These are phyloP conservation scores for Berghia stephanieae DNA, from an alignment of 1,140 invertebrate species.

Conservation along the genomic window DNA sequence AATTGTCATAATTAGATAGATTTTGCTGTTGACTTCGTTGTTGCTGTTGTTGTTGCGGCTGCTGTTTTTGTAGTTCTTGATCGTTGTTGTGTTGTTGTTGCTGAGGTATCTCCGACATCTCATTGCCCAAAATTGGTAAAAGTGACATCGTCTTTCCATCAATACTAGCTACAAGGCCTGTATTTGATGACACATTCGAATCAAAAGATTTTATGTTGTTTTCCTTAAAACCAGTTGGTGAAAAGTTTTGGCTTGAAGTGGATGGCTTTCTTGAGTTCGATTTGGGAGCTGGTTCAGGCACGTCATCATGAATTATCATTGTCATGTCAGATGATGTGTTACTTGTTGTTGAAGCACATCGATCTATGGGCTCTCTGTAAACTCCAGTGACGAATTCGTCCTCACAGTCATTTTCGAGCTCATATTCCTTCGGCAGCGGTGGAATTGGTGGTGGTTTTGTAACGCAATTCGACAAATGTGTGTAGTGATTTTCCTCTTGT, in stretches of 20 bases:
- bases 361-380: slow-evolving; percentile 55
- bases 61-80: too few species aligned
- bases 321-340: slow-evolving; percentile 36
- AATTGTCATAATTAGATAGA: too few species aligned
- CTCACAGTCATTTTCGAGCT: slow-evolving; percentile 27
- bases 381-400: slow-evolving; percentile 58
- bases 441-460: slow-evolving; percentile 21
- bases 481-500: slow-evolving; percentile 33
- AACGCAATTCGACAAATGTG: slow-evolving; percentile 29
- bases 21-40: too few species aligned
- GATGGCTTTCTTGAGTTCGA: too few species aligned
- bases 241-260: too few species aligned
- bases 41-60: too few species aligned
- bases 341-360: slow-evolving; percentile 36
- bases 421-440: not conserved
- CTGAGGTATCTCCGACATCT: not conserved
- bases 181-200: slow-evolving; percentile 52
- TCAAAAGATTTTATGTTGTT: slow-evolving; percentile 49
- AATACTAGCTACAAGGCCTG: slow-evolving; percentile 54
- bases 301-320: slow-evolving; percentile 29
- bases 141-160: slow-evolving; percentile 61
- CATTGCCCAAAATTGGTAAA: slow-evolving; percentile 34
- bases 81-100: not conserved
- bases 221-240: slow-evolving; percentile 47
- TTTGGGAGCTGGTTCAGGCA: not conserved